phyloP scores from a whole-genome alignment of 2,888 invertebrate genomes.

The Vanessa cardui region DNA sequence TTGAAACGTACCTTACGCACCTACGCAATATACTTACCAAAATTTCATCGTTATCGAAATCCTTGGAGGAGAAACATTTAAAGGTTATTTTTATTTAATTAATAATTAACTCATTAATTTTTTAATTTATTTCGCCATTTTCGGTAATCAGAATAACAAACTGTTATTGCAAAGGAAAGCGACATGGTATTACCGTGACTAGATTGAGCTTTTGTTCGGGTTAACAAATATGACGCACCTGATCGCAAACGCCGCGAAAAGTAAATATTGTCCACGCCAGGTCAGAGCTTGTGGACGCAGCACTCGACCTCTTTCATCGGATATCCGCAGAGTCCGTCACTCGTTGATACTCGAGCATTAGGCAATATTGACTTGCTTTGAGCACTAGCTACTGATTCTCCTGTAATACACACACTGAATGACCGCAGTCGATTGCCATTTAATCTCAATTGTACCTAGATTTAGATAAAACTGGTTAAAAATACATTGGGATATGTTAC shows the following conservation, averaged over 20 bases:
- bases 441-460: not conserved
- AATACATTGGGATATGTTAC: too few relatives aligned
- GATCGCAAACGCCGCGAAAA: constrained; percentile 29
- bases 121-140: too few relatives aligned
- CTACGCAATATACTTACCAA: too few relatives aligned
- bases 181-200: not conserved
- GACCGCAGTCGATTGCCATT: not conserved
- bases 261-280: constrained; percentile 44
- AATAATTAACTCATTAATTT: too few relatives aligned
- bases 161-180: not conserved
- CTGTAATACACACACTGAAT: constrained; percentile 19
- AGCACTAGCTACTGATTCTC: constrained; percentile 35
- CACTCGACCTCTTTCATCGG: constrained; percentile 65
- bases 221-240: constrained; percentile 23
- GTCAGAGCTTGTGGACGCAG: constrained; percentile 58
- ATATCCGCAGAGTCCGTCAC: constrained; percentile 47
- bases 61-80: too few relatives aligned
- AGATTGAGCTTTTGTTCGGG: constrained; percentile 7
- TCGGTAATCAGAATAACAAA: not conserved
- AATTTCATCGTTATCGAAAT: too few relatives aligned
- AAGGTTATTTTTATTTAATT: too few relatives aligned
- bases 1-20: too few relatives aligned
- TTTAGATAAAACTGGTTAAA: not conserved
- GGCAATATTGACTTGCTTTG: constrained; percentile 42
- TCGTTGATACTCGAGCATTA: constrained; percentile 44